Evolutionary conservation across 1,140 invertebrate species (phyloP).

Genomic region (Drosophila leontia): DNA sequence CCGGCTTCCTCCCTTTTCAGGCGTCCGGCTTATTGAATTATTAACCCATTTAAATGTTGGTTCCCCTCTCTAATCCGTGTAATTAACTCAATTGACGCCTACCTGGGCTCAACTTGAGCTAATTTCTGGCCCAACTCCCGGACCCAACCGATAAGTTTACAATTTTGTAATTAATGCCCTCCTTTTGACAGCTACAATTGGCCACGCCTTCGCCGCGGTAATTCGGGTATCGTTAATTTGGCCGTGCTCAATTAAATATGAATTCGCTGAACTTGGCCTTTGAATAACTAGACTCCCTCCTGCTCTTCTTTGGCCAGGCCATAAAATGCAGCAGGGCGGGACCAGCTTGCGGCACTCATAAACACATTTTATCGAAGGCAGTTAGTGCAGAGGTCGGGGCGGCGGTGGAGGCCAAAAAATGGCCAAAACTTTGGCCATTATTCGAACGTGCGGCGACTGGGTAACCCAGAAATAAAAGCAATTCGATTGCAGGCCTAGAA

Average conservation of each 20-base stretch:
- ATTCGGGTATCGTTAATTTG: conserved; percentile 23
- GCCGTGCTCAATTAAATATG: conserved; percentile 55
- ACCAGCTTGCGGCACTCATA: conserved; percentile 41
- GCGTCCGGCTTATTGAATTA: conserved; percentile 48
- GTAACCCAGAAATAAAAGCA: conserved; percentile 1
- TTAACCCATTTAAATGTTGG: conserved; percentile 46
- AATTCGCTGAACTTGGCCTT: conserved; percentile 34
- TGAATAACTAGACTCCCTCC: conserved; percentile 29
- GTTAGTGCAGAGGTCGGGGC: neutral
- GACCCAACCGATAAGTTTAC: conserved; percentile 19
- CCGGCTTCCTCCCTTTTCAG: conserved; percentile 18
- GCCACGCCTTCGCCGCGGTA: neutral
- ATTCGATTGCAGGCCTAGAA: conserved; percentile 17
- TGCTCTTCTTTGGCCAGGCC: conserved; percentile 11
- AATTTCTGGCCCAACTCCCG: conserved; percentile 8
- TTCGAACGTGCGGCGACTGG: conserved; percentile 53
- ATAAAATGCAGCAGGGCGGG: conserved; percentile 55
- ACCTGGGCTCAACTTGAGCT: conserved; percentile 19
- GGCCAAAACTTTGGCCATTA: conserved; percentile 58
- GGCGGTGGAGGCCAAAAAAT: neutral
- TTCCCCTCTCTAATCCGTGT: conserved; percentile 39
- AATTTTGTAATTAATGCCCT: conserved; percentile 64
- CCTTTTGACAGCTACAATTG: conserved; percentile 60
- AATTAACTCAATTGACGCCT: conserved; percentile 57
- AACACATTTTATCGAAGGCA: conserved; percentile 55